phyloP scores from a whole-genome alignment of 2,888 invertebrate genomes.

The Plusia festucae region DNA sequence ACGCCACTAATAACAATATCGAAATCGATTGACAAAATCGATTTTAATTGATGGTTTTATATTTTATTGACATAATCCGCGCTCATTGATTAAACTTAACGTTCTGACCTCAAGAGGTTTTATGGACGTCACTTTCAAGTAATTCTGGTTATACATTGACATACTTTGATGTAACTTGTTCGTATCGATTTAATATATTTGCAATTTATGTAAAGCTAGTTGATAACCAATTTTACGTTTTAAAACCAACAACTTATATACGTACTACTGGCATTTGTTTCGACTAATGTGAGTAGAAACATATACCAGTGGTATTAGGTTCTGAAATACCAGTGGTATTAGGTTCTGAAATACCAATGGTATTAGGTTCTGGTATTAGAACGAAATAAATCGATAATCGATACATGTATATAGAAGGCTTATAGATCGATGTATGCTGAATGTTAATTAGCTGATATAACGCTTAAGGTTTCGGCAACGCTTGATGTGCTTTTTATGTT shows the following conservation, averaged over 20 bases:
- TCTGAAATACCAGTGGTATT: no score
- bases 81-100: background rate
- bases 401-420: slow-evolving; percentile 11
- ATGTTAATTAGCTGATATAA: slow-evolving; percentile 27
- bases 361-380: no score
- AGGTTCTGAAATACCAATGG: no score
- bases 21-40: background rate
- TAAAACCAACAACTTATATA: no score
- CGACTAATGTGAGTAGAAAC: no score
- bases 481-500: slow-evolving; percentile 1
- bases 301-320: no score
- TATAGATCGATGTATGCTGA: slow-evolving; percentile 20
- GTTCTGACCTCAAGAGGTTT: background rate
- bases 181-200: background rate
- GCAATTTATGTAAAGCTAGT: background rate
- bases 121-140: background rate
- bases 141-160: background rate
- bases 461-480: slow-evolving; percentile 9
- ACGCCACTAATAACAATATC: background rate
- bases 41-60: background rate
- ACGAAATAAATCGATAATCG: no score
- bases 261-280: no score
- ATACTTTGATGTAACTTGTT: slow-evolving; percentile 2
- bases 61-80: slow-evolving; percentile 4
- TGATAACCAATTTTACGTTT: background rate